Evolutionary conservation across 2,888 invertebrate genomes (phyloP), one percentile per base, ranked within the genome.

Genomic region (Crepidodera aurea): DNA sequence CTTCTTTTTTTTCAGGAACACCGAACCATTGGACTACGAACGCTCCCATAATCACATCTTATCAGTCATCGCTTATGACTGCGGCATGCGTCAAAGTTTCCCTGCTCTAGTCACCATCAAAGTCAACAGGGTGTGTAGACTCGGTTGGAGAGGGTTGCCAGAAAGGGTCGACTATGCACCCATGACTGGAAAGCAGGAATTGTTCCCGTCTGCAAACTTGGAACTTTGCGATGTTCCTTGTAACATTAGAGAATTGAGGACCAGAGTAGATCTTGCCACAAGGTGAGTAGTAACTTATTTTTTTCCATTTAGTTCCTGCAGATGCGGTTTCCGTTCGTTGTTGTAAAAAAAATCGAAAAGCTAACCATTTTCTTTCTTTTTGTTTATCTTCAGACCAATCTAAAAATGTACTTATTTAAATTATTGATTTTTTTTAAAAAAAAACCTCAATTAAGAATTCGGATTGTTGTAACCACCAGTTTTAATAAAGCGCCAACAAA

Each of bases 81-180:
- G 98, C 81, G 98, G 96, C 46, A 96, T 96, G 93, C 91, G 93
- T 79, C 90, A 91, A 79, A 96, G 96, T 0, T 87, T 92, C 39
- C 96, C 97, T 0, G 94, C 96, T 51, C 92, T 97, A 90, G 96
- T 99, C 75, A 98, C 96, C 76, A 92, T 99, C 80, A 94, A 95
- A 81, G 82, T 82, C 40, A 84, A 84, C 75, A 78, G 83, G 42
- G 84, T 85, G 6, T 85, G 85, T 68, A 73, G 85, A 79, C 69
- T 81, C 51, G 82, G 82, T 15, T 82, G 82, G 82, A 66, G 80
- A 16, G 93, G 91, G 16, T 86, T 94, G 42, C 90, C 92, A 0
- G 92, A 93, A 76, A 85, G 92, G 65, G 90, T 95, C 57, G 93
- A 94, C 82, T 96, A 95, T 82, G 90, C 90, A 0, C 93, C 95